Evolutionary conservation across 2,888 invertebrate genomes (phyloP), one percentile per base, ranked within the genome.

Genomic region (Drosophila emarginata): DNA sequence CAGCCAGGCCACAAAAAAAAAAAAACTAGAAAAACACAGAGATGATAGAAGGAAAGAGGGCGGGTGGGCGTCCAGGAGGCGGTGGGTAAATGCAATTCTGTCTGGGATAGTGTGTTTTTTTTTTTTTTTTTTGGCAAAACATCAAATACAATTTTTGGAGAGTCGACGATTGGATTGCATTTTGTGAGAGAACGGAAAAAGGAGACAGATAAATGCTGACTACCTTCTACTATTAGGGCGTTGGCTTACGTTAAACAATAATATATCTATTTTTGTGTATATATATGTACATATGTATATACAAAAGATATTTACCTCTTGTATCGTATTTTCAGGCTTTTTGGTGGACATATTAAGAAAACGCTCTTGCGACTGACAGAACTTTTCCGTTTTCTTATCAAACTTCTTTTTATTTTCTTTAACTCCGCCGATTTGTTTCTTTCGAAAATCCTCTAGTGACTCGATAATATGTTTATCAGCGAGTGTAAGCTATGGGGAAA

Each of bases 351-450:
- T 94, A 92, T 97, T 97, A 70, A 99, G 94, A 91, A 98, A 98
- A 79, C 98, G 94, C 93, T 99, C 99, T 92, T 99, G 97, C 82
- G 97, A 97, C 92, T 97, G 97, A 92, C 98, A 99, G 93, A 98
- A 99, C 92, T 99, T 99, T 78, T 96, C 95, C 2, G 99, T 99
- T 92, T 99, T 98, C 92, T 99, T 99, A 91, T 99, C 98, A 93
- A 98, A 99, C 92, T 98, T 98, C 93, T 99, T 98, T 92, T 98
- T 98, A 78, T 92, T 92, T 91, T 97, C 97, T 94, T 98, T 98
- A 67, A 98, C 98, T 64, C 96, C 97, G 59, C 98, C 98, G 87
- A 99, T 98, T 92, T 98, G 97, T 82, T 97, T 96, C 92, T 98
- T 98, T 71, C 98, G 94, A 93, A 98, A 99, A 84, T 94, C 95